These are phyloP conservation scores for Rhabdornis inornatus DNA, from an alignment of 2,113 vertebrate genomes.

Conservation along the genomic window DNA sequence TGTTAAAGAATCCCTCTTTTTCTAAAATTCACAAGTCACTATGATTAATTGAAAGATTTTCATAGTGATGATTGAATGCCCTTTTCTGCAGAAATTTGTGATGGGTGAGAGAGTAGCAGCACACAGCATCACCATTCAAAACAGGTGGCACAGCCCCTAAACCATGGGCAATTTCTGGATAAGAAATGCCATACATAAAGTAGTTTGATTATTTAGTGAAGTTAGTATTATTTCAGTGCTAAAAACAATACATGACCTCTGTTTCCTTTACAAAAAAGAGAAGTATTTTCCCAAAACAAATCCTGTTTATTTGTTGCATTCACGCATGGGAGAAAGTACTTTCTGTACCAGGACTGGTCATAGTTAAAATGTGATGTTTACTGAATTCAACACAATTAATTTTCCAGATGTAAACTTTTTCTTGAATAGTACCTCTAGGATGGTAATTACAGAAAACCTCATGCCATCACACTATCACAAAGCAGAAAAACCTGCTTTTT, in stretches of 20 bases:
- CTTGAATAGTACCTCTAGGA: not conserved
- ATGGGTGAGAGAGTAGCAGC: not conserved
- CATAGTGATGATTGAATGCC: not conserved
- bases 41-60: not conserved
- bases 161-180: not conserved
- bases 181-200: rapidly evolving
- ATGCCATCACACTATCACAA: not conserved
- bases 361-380: not conserved
- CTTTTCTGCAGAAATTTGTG: not conserved
- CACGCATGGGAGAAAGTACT: not conserved
- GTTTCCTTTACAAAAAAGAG: not conserved
- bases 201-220: not conserved
- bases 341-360: not conserved
- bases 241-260: not conserved
- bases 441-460: not conserved
- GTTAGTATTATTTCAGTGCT: not conserved
- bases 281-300: not conserved
- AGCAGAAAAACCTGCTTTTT: not conserved
- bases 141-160: not conserved
- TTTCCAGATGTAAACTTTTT: not conserved
- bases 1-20: not conserved
- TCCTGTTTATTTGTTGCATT: not conserved
- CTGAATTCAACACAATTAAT: not conserved
- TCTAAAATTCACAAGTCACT: not conserved
- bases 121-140: not conserved